Evolutionary conservation across 2,888 invertebrate genomes (phyloP), one percentile per base, ranked within the genome.

Genomic region (Dermolepida albohirtum): DNA sequence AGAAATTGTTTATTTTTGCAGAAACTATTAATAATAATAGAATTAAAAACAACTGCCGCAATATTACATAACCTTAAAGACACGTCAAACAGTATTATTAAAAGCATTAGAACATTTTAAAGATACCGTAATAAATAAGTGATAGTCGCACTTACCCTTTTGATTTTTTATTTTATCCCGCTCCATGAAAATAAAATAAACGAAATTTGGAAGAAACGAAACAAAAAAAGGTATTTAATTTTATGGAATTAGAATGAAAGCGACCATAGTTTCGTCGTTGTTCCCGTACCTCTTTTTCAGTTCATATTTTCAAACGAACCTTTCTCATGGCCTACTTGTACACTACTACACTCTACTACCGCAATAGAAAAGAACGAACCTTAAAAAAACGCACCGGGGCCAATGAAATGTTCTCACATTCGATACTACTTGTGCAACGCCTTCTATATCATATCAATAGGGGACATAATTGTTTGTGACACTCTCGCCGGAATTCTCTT

Each of bases 321-420:
- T 74, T 73, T 73, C 77, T 73, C 77, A 74, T 74, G 75, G 77
- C 75, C 78, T 76, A 76, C 76, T 78, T 74, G 76, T 76, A 47
- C 59, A 62, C 59, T 62, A 62, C 59, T 59, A 59, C 59, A 75
- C 70, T 75, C 75, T 74, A 78, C 78, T 79, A 78, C 74, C 75
- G 77, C 77, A 77, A 78, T 77, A 76, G 72, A 70, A 72, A 74
- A 71, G 70, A 70, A 77, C 76, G 76, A 78, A 78, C 78, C 79
- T 79, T 79, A 78, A 80, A 79, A 79, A 79, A 78, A 44, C 16
- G 47, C n/a, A 47, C 59, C 47, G 47, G 78, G 78, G 77, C 81
- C 81, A 80, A 80, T 80, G 77, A 78, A 77, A 78, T 74, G 72
- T 75, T 74, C 70, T 70, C 54, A 70, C 40, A 52, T 64, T 64